Conservation (phyloP, 2,113 vertebrate species). For the Cyrtonyx montezumae region DNA sequence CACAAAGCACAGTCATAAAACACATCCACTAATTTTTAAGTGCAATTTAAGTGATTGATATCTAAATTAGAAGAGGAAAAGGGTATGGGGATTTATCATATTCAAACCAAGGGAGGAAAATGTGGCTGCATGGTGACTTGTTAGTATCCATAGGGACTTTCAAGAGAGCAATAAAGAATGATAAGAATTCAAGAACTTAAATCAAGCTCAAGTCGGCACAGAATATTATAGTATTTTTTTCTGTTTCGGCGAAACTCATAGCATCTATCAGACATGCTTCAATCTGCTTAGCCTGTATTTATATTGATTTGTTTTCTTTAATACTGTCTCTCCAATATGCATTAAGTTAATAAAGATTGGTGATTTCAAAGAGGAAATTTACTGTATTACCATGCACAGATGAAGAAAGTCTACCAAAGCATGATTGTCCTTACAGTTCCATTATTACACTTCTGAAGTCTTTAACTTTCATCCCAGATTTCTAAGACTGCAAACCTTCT, state of each 20-base stretch:
- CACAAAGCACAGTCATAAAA: background rate
- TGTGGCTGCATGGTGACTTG: background rate
- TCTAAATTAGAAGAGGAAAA: background rate
- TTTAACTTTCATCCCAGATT: background rate
- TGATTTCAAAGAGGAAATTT: background rate
- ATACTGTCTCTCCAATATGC: background rate
- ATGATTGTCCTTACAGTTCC: background rate
- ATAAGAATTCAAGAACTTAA: slow-evolving; percentile 4
- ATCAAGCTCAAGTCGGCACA: background rate
- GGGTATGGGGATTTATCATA: background rate
- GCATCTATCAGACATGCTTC: background rate
- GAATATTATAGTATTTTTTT: background rate
- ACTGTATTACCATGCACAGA: background rate
- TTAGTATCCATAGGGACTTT: background rate
- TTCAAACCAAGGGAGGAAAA: background rate
- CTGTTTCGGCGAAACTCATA: background rate
- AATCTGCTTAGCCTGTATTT: background rate
- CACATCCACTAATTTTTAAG: background rate
- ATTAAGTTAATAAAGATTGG: background rate
- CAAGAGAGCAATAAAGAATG: background rate
- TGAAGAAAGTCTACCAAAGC: background rate
- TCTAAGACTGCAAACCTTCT: background rate
- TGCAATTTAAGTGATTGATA: background rate
- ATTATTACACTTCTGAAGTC: background rate
- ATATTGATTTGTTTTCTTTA: background rate